phyloP scores from a whole-genome alignment of 2,888 invertebrate species.

The Acholoe squamosa region DNA sequence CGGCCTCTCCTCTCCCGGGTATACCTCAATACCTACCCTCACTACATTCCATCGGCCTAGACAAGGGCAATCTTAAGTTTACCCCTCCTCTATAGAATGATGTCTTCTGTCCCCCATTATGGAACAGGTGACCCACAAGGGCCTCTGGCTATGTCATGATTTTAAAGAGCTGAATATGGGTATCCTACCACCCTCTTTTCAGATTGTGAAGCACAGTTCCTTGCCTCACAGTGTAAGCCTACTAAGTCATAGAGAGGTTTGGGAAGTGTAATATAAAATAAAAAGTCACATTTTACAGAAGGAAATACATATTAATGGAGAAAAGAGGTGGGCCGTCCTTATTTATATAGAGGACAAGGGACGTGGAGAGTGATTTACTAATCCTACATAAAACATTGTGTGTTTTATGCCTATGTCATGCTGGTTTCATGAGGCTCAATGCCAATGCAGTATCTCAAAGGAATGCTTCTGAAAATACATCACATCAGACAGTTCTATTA shows the following conservation, averaged over 20 bases:
- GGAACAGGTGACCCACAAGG: neutral
- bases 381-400: neutral
- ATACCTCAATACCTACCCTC: neutral
- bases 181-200: neutral
- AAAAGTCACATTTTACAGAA: too few relatives aligned
- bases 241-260: too few relatives aligned
- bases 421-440: neutral
- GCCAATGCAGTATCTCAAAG: neutral
- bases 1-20: neutral
- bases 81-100: neutral
- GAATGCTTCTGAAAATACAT: neutral
- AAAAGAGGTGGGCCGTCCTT: neutral
- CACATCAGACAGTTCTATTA: neutral
- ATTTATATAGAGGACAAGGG: constrained; percentile 1
- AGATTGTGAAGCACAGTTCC: neutral
- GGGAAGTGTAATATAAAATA: too few relatives aligned
- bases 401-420: neutral
- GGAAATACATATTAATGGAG: too few relatives aligned
- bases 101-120: neutral
- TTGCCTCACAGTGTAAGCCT: neutral
- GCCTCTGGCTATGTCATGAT: neutral
- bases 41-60: neutral
- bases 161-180: constrained; percentile 15
- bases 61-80: neutral
- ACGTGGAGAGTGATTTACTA: neutral